Base-by-base conservation (phyloP, 2,888 invertebrate species). In the Chrysolina oricalcia region DNA sequence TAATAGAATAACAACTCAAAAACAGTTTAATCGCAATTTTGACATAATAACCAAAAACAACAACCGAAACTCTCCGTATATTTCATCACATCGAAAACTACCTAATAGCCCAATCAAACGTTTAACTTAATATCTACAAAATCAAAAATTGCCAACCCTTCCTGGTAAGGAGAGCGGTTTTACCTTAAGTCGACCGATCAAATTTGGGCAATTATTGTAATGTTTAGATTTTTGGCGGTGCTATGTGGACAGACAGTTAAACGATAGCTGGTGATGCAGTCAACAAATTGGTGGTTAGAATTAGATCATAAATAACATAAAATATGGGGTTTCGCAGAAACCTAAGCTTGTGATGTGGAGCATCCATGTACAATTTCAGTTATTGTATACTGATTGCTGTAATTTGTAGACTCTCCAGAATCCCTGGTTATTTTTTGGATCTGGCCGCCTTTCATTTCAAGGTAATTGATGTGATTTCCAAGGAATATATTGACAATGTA, bases 91-190 rank as follows among this genome's bases (percentile, higher is more conserved):
- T 68, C 73, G 53, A 70, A 71, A 66, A 70, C 53, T 21, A 63
- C 65, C 62, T 73, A 75, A 73, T 75, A 75, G 73, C 69, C 75
- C 81, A 79, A 82, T 82, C 81, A 81, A 78, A 79, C 75, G 75
- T 82, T 82, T 82, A 82, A 79, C 76, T 75, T 80, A 80, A 81
- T 80, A 75, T 73, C 75, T 78, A 75, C 70, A 77, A 76, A 78
- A 59, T 27, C 21, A 71, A 73, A 81, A 81, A 80, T 78, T 71
- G 76, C 73, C 72, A 74, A 64, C 59, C 70, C 62, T 70, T 74
- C 70, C 62, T 62, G 59, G 70, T 70, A 70, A 43, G 35, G 17
- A 48, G 66, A 48, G 50, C 66, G 46, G n/a, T 64, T 66, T 50
- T 15, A 66, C 10, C 46, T 35, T 48, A 19, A 66, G 50, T 8